Conservation (phyloP, 2,888 invertebrate genomes). For the Steromphala cineraria region DNA sequence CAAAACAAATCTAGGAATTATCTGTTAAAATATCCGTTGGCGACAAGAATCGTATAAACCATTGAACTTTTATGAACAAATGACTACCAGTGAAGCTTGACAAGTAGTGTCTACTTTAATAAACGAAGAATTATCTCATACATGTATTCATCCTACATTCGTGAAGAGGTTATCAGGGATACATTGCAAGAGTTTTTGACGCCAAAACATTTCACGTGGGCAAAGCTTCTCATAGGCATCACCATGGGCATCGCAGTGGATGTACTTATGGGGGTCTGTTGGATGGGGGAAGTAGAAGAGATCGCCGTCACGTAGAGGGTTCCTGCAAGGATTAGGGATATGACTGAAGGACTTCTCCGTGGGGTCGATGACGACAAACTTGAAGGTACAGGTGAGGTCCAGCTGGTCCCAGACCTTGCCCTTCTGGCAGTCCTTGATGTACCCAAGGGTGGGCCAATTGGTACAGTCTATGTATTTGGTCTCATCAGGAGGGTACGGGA, state of each 20-base stretch:
- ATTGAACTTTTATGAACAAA: no score
- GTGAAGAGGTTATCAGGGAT: conserved; percentile 39
- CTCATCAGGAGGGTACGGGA: conserved; percentile 43
- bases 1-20: no score
- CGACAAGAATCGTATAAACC: no score
- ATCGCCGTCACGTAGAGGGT: conserved; percentile 31
- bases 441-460: conserved; percentile 42
- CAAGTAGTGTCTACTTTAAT: no score
- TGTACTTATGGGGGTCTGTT: conserved; percentile 45
- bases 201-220: conserved; percentile 46
- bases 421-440: conserved; percentile 40
- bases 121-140: neutral
- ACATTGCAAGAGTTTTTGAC: conserved; percentile 50
- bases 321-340: neutral
- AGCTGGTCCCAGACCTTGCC: conserved; percentile 46
- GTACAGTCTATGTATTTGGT: conserved; percentile 52
- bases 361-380: conserved; percentile 38
- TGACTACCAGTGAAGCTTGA: no score
- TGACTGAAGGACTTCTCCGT: conserved; percentile 23
- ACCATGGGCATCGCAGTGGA: conserved; percentile 65
- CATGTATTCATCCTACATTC: neutral
- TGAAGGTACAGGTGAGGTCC: conserved; percentile 44
- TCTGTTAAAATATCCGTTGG: no score
- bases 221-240: conserved; percentile 55
- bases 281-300: conserved; percentile 53